A percentile compares a stretch with the other conserved stretches of the same genome.
These are phyloP conservation scores for Andrena chrysosceles DNA, from an alignment of 2,888 invertebrate genomes.

Conservation along the genomic window DNA sequence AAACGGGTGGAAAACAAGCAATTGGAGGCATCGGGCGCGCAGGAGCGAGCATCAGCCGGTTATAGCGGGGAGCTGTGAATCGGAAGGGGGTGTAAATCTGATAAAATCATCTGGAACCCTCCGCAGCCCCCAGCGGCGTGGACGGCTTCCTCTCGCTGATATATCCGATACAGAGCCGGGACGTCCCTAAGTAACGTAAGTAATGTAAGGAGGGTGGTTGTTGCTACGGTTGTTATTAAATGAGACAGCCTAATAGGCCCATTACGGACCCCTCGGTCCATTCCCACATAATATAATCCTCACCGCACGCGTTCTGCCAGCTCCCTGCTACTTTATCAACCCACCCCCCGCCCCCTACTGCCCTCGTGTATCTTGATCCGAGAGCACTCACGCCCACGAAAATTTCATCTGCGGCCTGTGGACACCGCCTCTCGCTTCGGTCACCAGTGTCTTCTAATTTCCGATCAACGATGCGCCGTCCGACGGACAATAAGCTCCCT, in stretches of 20 bases:
- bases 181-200: slow-evolving; percentile 81
- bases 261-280: slow-evolving; percentile 82
- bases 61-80: slow-evolving; percentile 56
- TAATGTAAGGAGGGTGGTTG: slow-evolving; percentile 82
- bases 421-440: slow-evolving; percentile 23
- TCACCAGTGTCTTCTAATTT: slow-evolving; percentile 5
- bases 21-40: slow-evolving; percentile 76
- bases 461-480: background rate
- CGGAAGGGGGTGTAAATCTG: slow-evolving; percentile 81
- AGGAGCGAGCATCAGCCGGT: slow-evolving; percentile 61
- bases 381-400: slow-evolving; percentile 65
- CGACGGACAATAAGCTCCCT: background rate
- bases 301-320: slow-evolving; percentile 77
- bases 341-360: slow-evolving; percentile 14
- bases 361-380: slow-evolving; percentile 73
- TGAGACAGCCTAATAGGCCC: slow-evolving; percentile 85
- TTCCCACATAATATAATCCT: slow-evolving; percentile 83
- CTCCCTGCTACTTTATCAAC: slow-evolving; percentile 65
- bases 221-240: slow-evolving; percentile 84
- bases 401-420: slow-evolving; percentile 53
- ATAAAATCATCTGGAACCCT: slow-evolving; percentile 83
- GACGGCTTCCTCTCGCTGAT: slow-evolving; percentile 72
- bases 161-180: slow-evolving; percentile 75
- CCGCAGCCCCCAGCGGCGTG: slow-evolving; percentile 66
- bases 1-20: slow-evolving; percentile 84